These are phyloP conservation scores for Drosophila basisetae DNA, from an alignment of 2,888 invertebrate species.

Conservation along the genomic window DNA sequence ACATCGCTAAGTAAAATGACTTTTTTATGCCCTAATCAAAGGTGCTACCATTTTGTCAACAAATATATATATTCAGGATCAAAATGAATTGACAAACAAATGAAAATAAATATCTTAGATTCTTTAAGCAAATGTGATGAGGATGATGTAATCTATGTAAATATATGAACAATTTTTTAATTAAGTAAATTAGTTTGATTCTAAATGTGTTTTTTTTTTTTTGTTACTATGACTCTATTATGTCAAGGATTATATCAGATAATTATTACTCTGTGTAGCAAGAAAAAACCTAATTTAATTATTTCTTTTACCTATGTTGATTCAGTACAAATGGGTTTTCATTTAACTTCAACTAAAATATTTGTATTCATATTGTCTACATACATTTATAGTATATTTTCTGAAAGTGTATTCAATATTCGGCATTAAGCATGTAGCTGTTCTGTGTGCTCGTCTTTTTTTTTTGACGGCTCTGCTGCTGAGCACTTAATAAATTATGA, in stretches of 20 bases:
- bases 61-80: neutral
- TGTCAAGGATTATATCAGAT: neutral
- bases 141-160: neutral
- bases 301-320: neutral
- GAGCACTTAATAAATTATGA: conserved; percentile 78
- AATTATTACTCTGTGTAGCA: neutral
- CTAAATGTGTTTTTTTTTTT: neutral
- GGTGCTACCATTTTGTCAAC: neutral
- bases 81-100: neutral
- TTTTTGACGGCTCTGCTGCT: conserved; percentile 20
- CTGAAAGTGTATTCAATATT: neutral
- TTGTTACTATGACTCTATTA: neutral
- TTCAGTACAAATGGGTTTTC: neutral
- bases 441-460: neutral
- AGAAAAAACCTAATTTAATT: fast-evolving
- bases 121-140: neutral
- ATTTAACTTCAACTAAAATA: neutral
- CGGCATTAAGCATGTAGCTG: neutral
- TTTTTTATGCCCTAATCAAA: neutral
- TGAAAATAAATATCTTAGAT: neutral
- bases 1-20: conserved; percentile 14
- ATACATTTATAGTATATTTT: neutral
- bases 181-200: neutral
- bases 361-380: neutral
- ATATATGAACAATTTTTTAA: neutral